These are phyloP conservation scores for Xestia sexstrigata DNA, from an alignment of 2,888 invertebrate genomes.

Conservation along the genomic window DNA sequence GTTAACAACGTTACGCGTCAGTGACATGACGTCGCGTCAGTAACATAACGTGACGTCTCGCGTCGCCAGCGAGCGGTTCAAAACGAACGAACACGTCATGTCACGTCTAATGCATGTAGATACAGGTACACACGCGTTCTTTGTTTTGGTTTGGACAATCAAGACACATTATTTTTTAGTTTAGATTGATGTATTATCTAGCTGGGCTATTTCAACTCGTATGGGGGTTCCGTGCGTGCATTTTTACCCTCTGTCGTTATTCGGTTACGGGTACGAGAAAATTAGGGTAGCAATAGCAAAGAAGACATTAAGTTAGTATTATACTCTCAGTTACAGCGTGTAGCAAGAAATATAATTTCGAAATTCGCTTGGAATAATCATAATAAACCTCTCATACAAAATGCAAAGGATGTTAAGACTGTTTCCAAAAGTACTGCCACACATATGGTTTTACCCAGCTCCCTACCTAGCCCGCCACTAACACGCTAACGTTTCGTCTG, in stretches of 20 bases:
- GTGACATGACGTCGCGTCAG: slow-evolving; percentile 12
- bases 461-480: slow-evolving; percentile 5
- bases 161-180: neutral
- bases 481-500: slow-evolving; percentile 31
- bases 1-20: slow-evolving; percentile 9
- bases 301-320: neutral
- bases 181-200: neutral
- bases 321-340: neutral
- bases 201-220: neutral
- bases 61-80: neutral
- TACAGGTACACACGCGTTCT: neutral
- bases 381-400: slow-evolving; percentile 5
- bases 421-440: neutral
- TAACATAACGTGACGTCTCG: slow-evolving; percentile 3
- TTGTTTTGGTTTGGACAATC: neutral
- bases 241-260: neutral
- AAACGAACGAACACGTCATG: slow-evolving; percentile 21
- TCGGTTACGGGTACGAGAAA: neutral
- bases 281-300: neutral
- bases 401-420: slow-evolving; percentile 5
- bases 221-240: no score
- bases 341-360: neutral
- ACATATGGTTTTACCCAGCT: neutral
- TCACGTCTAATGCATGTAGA: slow-evolving; percentile 16
- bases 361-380: neutral